phyloP scores from a whole-genome alignment of 2,797 vertebrate species.

The Falco berigora region DNA sequence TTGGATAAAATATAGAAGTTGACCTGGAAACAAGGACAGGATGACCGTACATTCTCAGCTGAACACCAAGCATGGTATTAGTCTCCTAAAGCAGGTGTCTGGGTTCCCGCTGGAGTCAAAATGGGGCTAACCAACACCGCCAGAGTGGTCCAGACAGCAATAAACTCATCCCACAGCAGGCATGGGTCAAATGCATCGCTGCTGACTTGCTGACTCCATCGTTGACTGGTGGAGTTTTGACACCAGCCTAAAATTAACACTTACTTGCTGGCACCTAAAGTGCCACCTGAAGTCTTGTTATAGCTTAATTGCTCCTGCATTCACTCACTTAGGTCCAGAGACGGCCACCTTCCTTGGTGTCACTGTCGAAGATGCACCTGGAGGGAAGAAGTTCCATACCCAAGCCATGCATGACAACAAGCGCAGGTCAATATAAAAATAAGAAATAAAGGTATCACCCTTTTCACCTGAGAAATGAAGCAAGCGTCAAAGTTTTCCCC shows the following conservation, averaged over 20 bases:
- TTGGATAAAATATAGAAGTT: background rate
- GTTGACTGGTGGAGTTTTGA: background rate
- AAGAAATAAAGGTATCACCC: background rate
- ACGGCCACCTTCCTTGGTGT: background rate
- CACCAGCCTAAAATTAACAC: background rate
- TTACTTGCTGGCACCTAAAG: background rate
- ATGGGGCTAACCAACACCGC: background rate
- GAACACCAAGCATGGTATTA: background rate
- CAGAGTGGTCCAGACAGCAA: background rate
- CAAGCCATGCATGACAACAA: background rate
- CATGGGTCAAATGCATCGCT: background rate
- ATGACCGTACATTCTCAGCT: background rate
- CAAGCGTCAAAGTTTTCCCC: background rate
- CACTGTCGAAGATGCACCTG: background rate
- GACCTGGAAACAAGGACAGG: background rate
- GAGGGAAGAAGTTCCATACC: background rate
- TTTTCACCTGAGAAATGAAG: background rate
- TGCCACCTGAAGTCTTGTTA: background rate
- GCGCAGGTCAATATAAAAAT: rapidly evolving
- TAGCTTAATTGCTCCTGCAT: background rate
- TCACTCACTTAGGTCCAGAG: background rate
- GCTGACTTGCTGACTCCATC: background rate
- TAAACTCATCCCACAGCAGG: background rate
- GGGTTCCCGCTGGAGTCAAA: background rate
- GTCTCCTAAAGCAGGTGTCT: background rate